Evolutionary conservation across 2,888 invertebrate genomes (phyloP), one percentile per base, ranked within the genome.

Genomic region (Amorpha juglandis): DNA sequence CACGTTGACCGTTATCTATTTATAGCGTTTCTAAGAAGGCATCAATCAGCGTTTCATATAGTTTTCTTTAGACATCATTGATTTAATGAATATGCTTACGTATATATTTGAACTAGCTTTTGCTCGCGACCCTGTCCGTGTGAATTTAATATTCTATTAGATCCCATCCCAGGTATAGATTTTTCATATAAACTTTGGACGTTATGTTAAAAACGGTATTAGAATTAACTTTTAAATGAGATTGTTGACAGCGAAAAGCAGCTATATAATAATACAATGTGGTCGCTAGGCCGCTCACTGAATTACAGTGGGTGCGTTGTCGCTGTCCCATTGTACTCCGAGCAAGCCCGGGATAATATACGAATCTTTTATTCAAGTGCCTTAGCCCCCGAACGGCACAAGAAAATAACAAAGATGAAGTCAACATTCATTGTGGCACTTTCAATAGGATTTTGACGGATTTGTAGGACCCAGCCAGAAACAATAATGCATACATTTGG

Each of bases 361-460:
- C 87, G 87, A 89, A 92, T 92, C 90, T 92, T 92, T 92, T 92
- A 92, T 92, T 91, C 92, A 92, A 90, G 89, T 90, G 87, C 88
- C 80, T 81, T 83, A 86, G 86, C 80, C 88, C 83, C 85, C 81
- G 79, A 88, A 87, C 83, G 82, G 83, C 82, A 79, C 84, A 89
- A 90, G 88, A 89, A 87, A 90, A 90, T 89, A 90, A 89, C 82
- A 88, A 86, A 89, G 84, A 88, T 88, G 87, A 80, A 89, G 84
- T 86, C 86, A 86, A 84, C 87, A 81, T 82, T 88, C 89, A 91
- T 92, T 91, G 91, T 92, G 77, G 78, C 76, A 75, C 77, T 85
- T 83, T 91, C 87, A 89, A 91, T 89, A 86, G 87, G 82, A 84
- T 89, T 88, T 90, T 88, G 87, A 89, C 83, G 84, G 82, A 86